A percentile compares a stretch with the other conserved stretches of the same genome.
Evolutionary conservation across 2,888 invertebrate genomes (phyloP).

Genomic region (Ennomos erosarius): DNA sequence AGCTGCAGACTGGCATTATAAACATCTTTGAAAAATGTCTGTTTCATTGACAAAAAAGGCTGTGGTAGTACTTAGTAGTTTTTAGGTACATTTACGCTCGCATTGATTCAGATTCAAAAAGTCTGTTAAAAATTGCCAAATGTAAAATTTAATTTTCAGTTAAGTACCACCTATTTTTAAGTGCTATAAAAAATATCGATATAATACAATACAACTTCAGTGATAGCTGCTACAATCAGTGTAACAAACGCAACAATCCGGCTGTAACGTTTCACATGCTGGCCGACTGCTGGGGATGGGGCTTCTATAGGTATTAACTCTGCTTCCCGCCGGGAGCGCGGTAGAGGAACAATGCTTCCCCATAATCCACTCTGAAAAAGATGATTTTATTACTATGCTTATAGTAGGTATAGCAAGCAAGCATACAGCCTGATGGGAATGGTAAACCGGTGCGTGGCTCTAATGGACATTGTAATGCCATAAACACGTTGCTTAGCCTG

Average conservation of each 20-base stretch:
- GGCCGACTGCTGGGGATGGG: conserved; percentile 24
- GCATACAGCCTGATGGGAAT: no score
- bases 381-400: neutral
- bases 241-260: conserved; percentile 59
- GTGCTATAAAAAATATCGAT: conserved; percentile 48
- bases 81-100: no score
- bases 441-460: no score
- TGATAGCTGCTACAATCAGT: conserved; percentile 56
- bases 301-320: conserved; percentile 18
- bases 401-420: neutral
- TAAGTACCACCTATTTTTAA: neutral
- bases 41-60: no score
- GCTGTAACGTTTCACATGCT: conserved; percentile 60
- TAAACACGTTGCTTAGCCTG: no score
- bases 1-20: no score
- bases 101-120: no score
- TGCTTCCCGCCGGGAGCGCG: conserved; percentile 50
- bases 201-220: conserved; percentile 65
- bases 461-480: no score
- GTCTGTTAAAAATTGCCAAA: no score
- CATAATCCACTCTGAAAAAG: conserved; percentile 11
- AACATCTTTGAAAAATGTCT: no score
- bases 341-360: conserved; percentile 4
- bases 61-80: no score
- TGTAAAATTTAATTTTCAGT: no score